These are phyloP conservation scores for Oegoconia quadripuncta DNA, from an alignment of 2,888 invertebrate genomes.

Conservation along the genomic window DNA sequence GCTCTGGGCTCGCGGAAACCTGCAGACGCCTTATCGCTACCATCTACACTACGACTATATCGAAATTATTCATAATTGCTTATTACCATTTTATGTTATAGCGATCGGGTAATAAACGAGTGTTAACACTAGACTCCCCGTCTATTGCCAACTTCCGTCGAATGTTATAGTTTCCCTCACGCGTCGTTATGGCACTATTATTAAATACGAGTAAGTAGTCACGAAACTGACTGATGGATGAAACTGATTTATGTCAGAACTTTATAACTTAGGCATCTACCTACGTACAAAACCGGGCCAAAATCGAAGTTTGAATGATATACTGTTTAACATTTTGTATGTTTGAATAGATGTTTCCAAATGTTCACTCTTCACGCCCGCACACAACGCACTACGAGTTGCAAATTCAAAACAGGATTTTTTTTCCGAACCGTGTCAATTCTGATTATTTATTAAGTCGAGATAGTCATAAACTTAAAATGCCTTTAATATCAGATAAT, in stretches of 20 bases:
- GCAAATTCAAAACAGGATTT: slow-evolving; percentile 10
- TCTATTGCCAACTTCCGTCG: slow-evolving; percentile 39
- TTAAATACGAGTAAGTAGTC: slow-evolving; percentile 9
- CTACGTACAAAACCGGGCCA: too few species aligned
- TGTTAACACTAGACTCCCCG: slow-evolving; percentile 27
- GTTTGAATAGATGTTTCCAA: too few species aligned
- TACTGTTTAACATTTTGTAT: too few species aligned
- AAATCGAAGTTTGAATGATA: too few species aligned
- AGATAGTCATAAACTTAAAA: slow-evolving; percentile 67
- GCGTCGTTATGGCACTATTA: slow-evolving; percentile 10
- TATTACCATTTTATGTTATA: slow-evolving; percentile 39
- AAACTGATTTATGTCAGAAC: slow-evolving; percentile 7
- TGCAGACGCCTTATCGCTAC: slow-evolving; percentile 7
- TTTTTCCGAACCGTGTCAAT: slow-evolving; percentile 45
- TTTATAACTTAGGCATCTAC: too few species aligned
- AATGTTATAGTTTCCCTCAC: slow-evolving; percentile 15
- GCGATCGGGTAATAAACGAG: slow-evolving; percentile 37
- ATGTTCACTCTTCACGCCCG: background rate
- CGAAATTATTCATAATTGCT: slow-evolving; percentile 32
- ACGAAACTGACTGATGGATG: slow-evolving; percentile 13
- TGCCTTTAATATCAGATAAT: slow-evolving; percentile 71
- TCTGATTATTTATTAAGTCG: slow-evolving; percentile 63
- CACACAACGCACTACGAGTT: too few species aligned
- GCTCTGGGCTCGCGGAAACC: slow-evolving; percentile 17
- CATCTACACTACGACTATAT: slow-evolving; percentile 13